These are phyloP conservation scores for Numenius phaeopus DNA, from an alignment of 2,797 vertebrate genomes.

Conservation along the genomic window DNA sequence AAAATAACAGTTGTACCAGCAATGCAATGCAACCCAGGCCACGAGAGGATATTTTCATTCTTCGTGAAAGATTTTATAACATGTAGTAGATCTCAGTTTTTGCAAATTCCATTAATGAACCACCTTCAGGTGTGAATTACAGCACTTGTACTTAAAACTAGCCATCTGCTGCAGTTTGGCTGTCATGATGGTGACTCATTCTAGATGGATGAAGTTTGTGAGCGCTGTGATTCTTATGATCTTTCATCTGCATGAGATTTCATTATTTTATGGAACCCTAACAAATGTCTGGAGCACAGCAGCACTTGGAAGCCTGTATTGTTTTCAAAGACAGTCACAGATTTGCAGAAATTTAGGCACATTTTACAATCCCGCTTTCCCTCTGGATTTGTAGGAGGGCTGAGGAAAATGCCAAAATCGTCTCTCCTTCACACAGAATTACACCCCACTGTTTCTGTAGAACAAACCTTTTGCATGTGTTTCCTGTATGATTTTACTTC, in stretches of 20 bases:
- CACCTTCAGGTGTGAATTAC: constrained; percentile 61
- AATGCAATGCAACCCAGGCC: constrained; percentile 3
- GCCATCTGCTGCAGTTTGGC: constrained; percentile 44
- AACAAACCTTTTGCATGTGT: background rate
- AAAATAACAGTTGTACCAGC: background rate
- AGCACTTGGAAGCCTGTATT: background rate
- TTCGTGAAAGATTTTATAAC: constrained; percentile 34
- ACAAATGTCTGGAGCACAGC: background rate
- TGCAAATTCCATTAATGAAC: constrained; percentile 38
- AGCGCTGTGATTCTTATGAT: background rate
- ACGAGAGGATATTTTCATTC: constrained; percentile 39
- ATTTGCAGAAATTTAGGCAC: background rate
- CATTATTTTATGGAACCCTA: background rate
- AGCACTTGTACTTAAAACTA: constrained; percentile 58
- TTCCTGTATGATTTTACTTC: background rate
- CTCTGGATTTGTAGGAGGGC: background rate
- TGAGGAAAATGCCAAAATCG: background rate
- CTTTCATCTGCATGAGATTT: background rate
- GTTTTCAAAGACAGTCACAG: constrained; percentile 14
- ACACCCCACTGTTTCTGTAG: background rate
- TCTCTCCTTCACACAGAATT: background rate
- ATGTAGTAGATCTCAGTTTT: constrained; percentile 32
- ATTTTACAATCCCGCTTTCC: background rate
- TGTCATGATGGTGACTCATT: background rate
- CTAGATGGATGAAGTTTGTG: background rate